A percentile compares a stretch with the other conserved stretches of the same genome.
Conservation (phyloP, 2,113 vertebrate genomes). For the Heterotis niloticus region DNA sequence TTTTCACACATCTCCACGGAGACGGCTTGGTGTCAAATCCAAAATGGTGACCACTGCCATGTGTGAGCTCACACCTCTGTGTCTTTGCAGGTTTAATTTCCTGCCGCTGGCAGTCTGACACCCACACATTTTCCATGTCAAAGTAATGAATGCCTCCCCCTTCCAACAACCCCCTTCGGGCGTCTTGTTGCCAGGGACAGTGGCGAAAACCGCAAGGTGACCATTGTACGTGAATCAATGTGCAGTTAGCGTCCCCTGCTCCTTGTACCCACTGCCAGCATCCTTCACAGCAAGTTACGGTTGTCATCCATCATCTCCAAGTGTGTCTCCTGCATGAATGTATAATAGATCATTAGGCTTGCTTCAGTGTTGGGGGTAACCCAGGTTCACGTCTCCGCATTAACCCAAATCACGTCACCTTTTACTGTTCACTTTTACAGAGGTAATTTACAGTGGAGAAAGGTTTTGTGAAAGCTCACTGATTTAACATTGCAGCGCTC, state of each 20-base stretch:
- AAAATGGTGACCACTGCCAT: not conserved
- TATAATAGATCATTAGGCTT: constrained; percentile 38
- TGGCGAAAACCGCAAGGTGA: constrained; percentile 24
- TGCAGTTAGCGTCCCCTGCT: not conserved
- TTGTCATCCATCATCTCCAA: constrained; percentile 29
- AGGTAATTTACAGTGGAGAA: constrained; percentile 30
- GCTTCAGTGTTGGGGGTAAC: constrained; percentile 11
- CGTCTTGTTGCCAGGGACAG: constrained; percentile 9
- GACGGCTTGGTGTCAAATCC: not conserved
- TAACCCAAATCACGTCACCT: constrained; percentile 28
- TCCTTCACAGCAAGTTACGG: constrained; percentile 29
- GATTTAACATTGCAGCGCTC: constrained; percentile 19
- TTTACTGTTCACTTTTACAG: constrained; percentile 28
- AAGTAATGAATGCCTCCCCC: constrained; percentile 15
- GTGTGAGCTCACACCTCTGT: not conserved
- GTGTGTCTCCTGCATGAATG: constrained; percentile 21
- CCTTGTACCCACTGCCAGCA: not conserved
- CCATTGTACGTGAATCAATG: constrained; percentile 21
- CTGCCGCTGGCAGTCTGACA: not conserved
- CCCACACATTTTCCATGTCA: constrained; percentile 5
- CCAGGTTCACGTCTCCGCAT: constrained; percentile 21
- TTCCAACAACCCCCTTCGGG: not conserved
- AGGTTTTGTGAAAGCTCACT: constrained; percentile 6
- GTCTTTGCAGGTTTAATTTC: constrained; percentile 4
- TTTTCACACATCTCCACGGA: not conserved